Conservation (phyloP, 2,797 vertebrate species). For the Oryzias dopingdopingensis region DNA sequence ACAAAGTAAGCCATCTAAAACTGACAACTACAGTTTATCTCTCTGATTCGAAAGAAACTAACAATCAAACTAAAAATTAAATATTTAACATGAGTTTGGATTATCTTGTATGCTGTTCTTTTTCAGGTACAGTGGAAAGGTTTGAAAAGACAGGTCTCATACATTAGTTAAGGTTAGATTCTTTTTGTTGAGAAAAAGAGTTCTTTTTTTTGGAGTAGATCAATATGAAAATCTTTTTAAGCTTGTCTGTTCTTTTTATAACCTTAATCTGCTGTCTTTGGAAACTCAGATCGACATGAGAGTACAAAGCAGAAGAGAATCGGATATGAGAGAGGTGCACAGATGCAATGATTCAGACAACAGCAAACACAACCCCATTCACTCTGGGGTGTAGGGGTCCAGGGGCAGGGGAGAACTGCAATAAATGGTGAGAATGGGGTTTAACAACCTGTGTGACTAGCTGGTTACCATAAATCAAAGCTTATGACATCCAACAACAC, state of each 20-base stretch:
- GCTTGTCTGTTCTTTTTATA: too few species aligned
- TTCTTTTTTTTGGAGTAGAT: too few species aligned
- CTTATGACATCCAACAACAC: slow-evolving; percentile 2
- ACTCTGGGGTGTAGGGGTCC: slow-evolving; percentile 29
- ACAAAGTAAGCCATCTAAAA: not conserved
- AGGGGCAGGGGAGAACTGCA: not conserved
- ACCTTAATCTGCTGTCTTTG: too few species aligned
- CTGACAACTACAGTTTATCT: slow-evolving; percentile 1
- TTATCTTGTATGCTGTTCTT: not conserved
- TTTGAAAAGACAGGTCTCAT: too few species aligned
- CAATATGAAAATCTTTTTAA: too few species aligned
- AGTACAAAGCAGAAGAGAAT: too few species aligned
- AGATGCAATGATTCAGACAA: too few species aligned
- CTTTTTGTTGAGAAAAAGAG: too few species aligned
- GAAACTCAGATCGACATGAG: too few species aligned
- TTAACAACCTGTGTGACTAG: slow-evolving; percentile 16
- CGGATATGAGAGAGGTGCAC: too few species aligned
- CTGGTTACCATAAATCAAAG: not conserved
- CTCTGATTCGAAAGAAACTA: slow-evolving; percentile 7
- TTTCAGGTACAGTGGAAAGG: too few species aligned
- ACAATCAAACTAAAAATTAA: not conserved
- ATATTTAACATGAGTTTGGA: slow-evolving; percentile 23
- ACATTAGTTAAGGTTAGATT: too few species aligned
- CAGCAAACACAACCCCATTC: slow-evolving; percentile 32
- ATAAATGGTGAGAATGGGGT: slow-evolving; percentile 11